These are phyloP conservation scores for Cerceris rybyensis DNA, from an alignment of 2,888 invertebrate genomes.

Conservation along the genomic window DNA sequence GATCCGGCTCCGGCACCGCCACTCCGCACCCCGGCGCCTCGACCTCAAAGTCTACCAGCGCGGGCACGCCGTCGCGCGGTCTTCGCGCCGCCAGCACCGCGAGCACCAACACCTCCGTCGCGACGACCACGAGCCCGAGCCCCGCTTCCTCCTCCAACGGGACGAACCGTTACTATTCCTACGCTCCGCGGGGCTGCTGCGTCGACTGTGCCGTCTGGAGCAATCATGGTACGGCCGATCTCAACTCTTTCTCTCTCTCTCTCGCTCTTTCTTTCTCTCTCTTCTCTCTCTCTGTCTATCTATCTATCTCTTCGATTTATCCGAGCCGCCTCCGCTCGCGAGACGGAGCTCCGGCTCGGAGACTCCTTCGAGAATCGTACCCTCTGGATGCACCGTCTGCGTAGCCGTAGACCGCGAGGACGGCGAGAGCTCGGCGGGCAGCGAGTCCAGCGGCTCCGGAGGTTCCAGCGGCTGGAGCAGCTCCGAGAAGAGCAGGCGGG, in stretches of 20 bases:
- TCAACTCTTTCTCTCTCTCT: constrained; percentile 4
- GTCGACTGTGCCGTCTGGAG: constrained; percentile 79
- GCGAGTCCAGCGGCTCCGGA: constrained; percentile 71
- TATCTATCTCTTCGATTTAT: no score
- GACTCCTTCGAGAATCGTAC: not conserved
- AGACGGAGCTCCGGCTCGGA: not conserved
- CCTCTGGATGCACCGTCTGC: constrained; percentile 19
- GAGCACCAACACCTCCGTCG: constrained; percentile 71
- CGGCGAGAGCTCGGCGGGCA: constrained; percentile 74
- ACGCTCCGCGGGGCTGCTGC: constrained; percentile 78
- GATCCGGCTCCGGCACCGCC: constrained; percentile 67
- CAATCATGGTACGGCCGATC: constrained; percentile 77
- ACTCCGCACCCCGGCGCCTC: constrained; percentile 66
- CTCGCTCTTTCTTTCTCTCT: not conserved
- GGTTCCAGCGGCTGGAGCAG: constrained; percentile 67
- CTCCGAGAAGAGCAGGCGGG: constrained; percentile 40
- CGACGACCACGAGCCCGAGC: constrained; percentile 74
- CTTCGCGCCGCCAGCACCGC: constrained; percentile 72
- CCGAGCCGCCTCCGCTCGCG: not conserved
- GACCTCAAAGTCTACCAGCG: constrained; percentile 67
- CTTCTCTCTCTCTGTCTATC: constrained; percentile 8
- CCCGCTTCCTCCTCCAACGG: constrained; percentile 77
- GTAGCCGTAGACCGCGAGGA: constrained; percentile 69
- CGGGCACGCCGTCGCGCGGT: constrained; percentile 60
- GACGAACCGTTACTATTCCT: constrained; percentile 75